Evolutionary conservation across 2,797 vertebrate species (phyloP).

Genomic region (Microctenopoma steveboyesi): DNA sequence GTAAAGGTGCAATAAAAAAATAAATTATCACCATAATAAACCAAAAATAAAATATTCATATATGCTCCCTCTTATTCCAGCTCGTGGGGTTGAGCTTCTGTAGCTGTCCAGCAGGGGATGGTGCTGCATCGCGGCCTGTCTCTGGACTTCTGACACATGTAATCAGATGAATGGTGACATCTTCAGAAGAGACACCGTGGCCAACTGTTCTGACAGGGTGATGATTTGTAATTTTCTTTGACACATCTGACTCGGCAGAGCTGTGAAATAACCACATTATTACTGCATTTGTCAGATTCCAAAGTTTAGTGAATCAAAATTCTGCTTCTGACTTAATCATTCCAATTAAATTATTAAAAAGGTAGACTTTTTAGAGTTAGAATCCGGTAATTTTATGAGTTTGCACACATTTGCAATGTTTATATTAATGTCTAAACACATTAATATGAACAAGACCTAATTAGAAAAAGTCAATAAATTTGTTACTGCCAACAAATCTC

Average conservation of each 20-base stretch:
- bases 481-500: conserved; percentile 47
- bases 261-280: conserved; percentile 13
- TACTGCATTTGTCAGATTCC: background rate
- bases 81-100: conserved; percentile 32
- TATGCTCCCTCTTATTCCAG: conserved; percentile 43
- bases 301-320: background rate
- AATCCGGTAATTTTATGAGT: too few relatives aligned
- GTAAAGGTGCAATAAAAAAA: conserved; percentile 73
- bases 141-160: conserved; percentile 27
- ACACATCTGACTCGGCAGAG: conserved; percentile 19
- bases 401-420: too few relatives aligned
- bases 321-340: background rate
- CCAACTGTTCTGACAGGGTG: conserved; percentile 8
- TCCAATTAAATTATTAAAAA: background rate
- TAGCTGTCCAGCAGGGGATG: conserved; percentile 58
- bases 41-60: conserved; percentile 73
- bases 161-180: conserved; percentile 31
- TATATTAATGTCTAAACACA: too few relatives aligned
- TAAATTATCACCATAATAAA: conserved; percentile 76
- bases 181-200: conserved; percentile 2
- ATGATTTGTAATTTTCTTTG: background rate
- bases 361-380: too few relatives aligned
- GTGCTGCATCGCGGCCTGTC: conserved; percentile 30
- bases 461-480: conserved; percentile 19
- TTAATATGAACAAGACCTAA: background rate